A percentile compares a stretch with the other conserved stretches of the same genome.
phyloP scores from a whole-genome alignment of 2,888 invertebrate species.

The Polia nebulosa region DNA sequence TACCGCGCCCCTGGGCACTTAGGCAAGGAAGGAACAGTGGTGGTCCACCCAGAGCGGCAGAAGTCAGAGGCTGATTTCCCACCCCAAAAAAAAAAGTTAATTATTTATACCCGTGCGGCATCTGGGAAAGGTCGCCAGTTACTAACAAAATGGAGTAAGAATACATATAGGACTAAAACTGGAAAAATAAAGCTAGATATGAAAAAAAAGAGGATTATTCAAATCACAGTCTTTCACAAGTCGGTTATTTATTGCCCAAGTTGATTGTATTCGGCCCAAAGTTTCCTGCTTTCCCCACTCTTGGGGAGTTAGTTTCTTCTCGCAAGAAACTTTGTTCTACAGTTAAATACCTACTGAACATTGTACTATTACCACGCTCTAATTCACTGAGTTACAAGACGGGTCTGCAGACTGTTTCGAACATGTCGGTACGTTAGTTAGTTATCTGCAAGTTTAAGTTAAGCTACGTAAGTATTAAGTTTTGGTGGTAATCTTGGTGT shows the following conservation, averaged over 20 bases:
- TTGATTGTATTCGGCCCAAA: constrained; percentile 32
- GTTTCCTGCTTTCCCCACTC: constrained; percentile 45
- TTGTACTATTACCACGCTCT: constrained; percentile 21
- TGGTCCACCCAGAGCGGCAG: no score
- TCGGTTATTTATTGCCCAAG: constrained; percentile 49
- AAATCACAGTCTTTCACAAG: constrained; percentile 26
- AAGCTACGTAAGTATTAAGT: neutral
- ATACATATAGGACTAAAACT: no score
- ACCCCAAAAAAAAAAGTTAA: no score
- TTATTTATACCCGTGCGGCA: no score
- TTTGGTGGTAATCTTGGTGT: no score
- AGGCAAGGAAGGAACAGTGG: no score
- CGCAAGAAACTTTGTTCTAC: constrained; percentile 28
- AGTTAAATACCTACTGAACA: constrained; percentile 34
- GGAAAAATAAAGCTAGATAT: no score
- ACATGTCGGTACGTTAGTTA: constrained; percentile 23
- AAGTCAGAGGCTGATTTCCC: no score
- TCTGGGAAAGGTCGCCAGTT: no score
- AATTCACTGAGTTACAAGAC: constrained; percentile 13
- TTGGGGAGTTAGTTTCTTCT: constrained; percentile 30
- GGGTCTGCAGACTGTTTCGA: neutral
- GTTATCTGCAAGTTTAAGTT: neutral
- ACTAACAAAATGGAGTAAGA: no score
- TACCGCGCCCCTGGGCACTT: no score
- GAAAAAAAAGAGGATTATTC: constrained; percentile 9